These are phyloP conservation scores for Cephalopterus ornatus DNA, from an alignment of 2,113 vertebrate genomes.

Conservation along the genomic window DNA sequence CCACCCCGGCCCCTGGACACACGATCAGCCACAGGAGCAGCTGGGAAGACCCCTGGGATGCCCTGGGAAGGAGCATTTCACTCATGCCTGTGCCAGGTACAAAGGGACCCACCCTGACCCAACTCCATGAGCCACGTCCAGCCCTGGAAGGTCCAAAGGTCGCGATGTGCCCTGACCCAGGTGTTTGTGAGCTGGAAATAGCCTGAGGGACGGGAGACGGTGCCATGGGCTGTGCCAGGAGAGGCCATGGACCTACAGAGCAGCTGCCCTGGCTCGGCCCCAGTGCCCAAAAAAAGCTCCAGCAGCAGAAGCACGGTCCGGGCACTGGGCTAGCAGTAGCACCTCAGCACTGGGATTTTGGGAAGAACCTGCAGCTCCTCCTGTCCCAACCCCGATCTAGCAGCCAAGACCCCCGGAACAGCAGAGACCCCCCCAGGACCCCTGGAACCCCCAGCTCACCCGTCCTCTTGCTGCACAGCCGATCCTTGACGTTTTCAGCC, in stretches of 20 bases:
- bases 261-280: background rate
- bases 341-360: accelerated
- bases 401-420: accelerated
- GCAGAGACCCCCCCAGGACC: background rate
- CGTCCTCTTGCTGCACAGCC: slow-evolving; percentile 93
- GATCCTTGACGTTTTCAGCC: slow-evolving; percentile 91
- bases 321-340: background rate
- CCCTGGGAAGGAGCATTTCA: background rate
- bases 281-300: background rate
- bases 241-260: background rate
- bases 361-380: background rate
- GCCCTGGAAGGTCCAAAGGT: background rate
- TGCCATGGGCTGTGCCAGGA: background rate
- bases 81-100: accelerated
- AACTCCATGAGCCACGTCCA: accelerated
- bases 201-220: background rate
- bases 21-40: background rate
- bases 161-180: background rate
- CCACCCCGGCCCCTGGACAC: accelerated
- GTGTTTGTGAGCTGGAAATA: slow-evolving; percentile 34
- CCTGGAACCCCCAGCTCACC: slow-evolving; percentile 77
- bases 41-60: accelerated
- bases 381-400: accelerated
- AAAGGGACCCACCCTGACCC: background rate
- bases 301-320: accelerated